Conservation (phyloP, 1,140 invertebrate species). For the Formica selysi region DNA sequence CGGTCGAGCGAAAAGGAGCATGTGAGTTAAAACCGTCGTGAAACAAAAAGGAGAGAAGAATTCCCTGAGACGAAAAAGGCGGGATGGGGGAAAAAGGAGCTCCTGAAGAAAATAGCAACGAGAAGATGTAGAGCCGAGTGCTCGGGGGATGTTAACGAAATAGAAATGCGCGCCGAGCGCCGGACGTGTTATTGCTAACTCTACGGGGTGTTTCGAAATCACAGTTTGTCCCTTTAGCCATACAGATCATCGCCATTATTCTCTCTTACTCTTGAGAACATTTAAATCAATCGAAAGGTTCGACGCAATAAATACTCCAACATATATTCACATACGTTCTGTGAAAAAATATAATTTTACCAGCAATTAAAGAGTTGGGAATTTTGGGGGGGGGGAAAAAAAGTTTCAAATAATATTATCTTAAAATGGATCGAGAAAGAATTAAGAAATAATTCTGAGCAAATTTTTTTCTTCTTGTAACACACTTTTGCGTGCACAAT, state of each 20-base stretch:
- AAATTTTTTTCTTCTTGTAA: background rate
- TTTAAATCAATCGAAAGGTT: background rate
- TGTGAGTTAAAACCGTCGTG: slow-evolving; percentile 66
- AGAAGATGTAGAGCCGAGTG: slow-evolving; percentile 55
- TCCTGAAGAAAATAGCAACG: slow-evolving; percentile 13
- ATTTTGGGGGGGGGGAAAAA: background rate
- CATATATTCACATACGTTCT: background rate
- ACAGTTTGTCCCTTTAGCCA: background rate
- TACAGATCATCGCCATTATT: background rate
- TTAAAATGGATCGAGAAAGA: no score
- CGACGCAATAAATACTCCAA: background rate
- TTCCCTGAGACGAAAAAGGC: slow-evolving; percentile 19
- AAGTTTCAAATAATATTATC: slow-evolving; percentile 4
- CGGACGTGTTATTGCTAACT: slow-evolving; percentile 27
- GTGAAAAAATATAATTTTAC: background rate
- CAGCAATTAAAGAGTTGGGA: background rate
- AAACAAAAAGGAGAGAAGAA: slow-evolving; percentile 54
- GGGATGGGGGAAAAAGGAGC: background rate
- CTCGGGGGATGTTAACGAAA: slow-evolving; percentile 67
- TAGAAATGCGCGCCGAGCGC: slow-evolving; percentile 22
- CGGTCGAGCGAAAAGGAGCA: background rate
- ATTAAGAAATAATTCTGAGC: background rate
- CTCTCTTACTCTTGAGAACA: background rate
- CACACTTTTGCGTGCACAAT: background rate
- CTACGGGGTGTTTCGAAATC: slow-evolving; percentile 14